Base-by-base conservation (phyloP, 2,113 vertebrate species). In the Propithecus coquereli region DNA sequence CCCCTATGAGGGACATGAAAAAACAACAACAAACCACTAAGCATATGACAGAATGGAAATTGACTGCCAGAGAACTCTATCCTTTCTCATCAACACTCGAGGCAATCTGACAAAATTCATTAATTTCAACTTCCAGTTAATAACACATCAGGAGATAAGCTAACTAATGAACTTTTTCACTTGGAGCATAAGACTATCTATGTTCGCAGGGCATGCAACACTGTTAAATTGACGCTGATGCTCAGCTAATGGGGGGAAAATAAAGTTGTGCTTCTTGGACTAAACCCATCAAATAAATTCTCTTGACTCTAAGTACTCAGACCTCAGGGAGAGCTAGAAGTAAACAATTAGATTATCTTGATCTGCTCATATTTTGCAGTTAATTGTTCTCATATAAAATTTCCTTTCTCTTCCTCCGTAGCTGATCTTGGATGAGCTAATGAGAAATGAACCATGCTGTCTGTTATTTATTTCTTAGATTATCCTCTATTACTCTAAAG, bases 381-480 rank as follows among this genome's bases (percentile, higher is more conserved):
- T 87, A 95, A 94, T 83, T 89, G 54, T 90, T 94, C 79, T 54
- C 73, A 23, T 83, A 50, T 95, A 94, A 81, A 91, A 61, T 90
- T 59, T 81, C 74, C 45, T 32, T 23, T 87, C 17, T 95, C 45
- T 43, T 59, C 50, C 52, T 95, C 87, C 45, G 27, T 65, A 52
- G 74, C 68, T 85, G 90, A 87, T 81, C 63, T 93, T 68, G 59
- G 43, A 87, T 84, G 47, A 85, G 80, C 71, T 97, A 91, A 97
- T 87, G 76, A 95, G 90, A 97, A 96, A 87, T 90, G 63, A 97
- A 81, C 61, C 87, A 54, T 63, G 73, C 59, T 73, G 37, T 73
- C 61, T 95, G 50, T 87, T 94, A 95, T 93, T 97, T 97, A 95
- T 95, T 91, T 93, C 86, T 87, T 47, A 73, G 87, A 91, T 96